A percentile compares a stretch with the other conserved stretches of the same genome.
Conservation (phyloP, 2,888 invertebrate species). For the Dynastes hyllus region DNA sequence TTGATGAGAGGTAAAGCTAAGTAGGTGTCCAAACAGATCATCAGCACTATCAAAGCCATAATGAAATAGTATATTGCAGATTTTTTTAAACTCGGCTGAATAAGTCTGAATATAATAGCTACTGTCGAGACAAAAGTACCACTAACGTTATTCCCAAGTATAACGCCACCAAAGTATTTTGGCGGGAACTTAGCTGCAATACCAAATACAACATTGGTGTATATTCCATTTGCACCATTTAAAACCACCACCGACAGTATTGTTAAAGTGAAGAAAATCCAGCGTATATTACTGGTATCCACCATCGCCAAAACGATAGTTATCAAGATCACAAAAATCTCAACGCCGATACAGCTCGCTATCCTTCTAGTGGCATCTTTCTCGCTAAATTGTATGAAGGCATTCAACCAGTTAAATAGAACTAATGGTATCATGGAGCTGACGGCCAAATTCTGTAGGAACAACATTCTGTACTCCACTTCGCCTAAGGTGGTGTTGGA, state of each 20-base stretch:
- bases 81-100: constrained; percentile 83
- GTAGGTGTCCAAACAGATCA: constrained; percentile 87
- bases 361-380: neutral
- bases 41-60: constrained; percentile 90
- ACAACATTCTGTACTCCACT: constrained; percentile 67
- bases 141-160: constrained; percentile 94
- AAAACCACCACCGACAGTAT: constrained; percentile 75
- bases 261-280: neutral
- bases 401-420: constrained; percentile 93
- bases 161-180: constrained; percentile 95
- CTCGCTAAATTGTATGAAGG: constrained; percentile 90
- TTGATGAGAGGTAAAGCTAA: constrained; percentile 95
- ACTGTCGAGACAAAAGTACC: constrained; percentile 90
- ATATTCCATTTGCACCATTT: constrained; percentile 91
- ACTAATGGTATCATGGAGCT: constrained; percentile 96
- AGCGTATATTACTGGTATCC: neutral
- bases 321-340: neutral
- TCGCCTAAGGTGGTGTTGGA: constrained; percentile 72
- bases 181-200: constrained; percentile 94
- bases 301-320: neutral
- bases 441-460: constrained; percentile 89
- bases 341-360: neutral
- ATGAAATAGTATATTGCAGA: constrained; percentile 98
- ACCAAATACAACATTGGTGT: constrained; percentile 98
- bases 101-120: constrained; percentile 78